phyloP scores from a whole-genome alignment of 2,888 invertebrate genomes.

The Dryobota labecula region DNA sequence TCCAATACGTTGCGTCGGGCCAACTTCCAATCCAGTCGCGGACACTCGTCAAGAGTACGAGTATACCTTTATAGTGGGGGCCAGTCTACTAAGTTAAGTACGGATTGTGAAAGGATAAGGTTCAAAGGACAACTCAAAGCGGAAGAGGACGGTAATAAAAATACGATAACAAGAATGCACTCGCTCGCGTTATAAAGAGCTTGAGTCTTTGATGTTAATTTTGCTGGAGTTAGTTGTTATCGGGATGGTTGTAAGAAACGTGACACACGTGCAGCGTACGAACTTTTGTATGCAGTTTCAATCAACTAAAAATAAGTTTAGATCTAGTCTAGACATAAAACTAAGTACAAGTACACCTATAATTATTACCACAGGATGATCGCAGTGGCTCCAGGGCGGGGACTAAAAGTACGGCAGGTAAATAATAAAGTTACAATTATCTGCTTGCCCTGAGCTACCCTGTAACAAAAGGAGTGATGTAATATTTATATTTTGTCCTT shows the following conservation, averaged over 20 bases:
- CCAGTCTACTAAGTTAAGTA: neutral
- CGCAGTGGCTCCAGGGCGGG: too few species aligned
- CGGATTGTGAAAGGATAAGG: conserved; percentile 6
- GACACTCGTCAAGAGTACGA: neutral
- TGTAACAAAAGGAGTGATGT: neutral
- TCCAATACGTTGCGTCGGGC: neutral
- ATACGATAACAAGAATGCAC: conserved; percentile 16
- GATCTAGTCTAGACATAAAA: too few species aligned
- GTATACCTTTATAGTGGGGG: neutral
- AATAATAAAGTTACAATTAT: neutral
- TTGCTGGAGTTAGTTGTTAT: neutral
- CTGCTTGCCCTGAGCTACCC: neutral
- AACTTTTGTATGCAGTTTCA: too few species aligned
- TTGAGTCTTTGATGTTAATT: neutral
- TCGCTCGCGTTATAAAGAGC: neutral
- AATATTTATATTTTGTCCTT: conserved; percentile 2
- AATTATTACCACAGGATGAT: neutral
- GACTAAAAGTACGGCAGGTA: neutral
- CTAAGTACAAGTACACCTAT: neutral
- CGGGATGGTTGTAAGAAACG: neutral
- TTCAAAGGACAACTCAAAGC: neutral
- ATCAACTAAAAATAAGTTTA: neutral
- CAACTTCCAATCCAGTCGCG: too few species aligned
- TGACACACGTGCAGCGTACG: neutral
- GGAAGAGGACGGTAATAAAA: neutral